These are phyloP conservation scores for Pantherophis alleghaniensis DNA, from an alignment of 2,797 vertebrate genomes.

Conservation along the genomic window DNA sequence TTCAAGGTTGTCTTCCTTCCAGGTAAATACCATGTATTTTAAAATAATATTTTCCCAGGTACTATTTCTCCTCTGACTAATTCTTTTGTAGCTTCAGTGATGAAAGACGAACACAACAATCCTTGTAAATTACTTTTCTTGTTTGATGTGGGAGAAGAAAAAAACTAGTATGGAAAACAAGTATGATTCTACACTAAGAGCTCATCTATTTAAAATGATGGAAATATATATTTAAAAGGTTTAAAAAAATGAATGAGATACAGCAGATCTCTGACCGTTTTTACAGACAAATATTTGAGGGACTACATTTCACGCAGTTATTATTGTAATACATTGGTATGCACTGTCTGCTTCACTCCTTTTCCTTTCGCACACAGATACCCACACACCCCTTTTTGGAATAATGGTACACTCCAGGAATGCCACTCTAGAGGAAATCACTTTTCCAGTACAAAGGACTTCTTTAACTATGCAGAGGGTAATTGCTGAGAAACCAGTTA, in stretches of 20 bases:
- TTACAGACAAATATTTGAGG: not conserved
- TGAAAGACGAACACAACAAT: conserved; percentile 72
- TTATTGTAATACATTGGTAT: not conserved
- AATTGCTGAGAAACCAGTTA: conserved; percentile 22
- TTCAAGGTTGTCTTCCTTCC: conserved; percentile 60
- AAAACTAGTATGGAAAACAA: conserved; percentile 56
- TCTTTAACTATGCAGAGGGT: conserved; percentile 29
- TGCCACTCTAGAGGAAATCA: conserved; percentile 32
- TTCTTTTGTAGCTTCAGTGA: conserved; percentile 48
- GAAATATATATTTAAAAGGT: not conserved
- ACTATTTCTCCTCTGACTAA: conserved; percentile 65
- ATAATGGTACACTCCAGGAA: conserved; percentile 36
- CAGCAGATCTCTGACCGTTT: not conserved
- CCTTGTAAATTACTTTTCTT: conserved; percentile 65
- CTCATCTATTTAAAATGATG: not conserved
- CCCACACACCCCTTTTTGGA: not conserved
- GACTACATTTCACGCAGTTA: not conserved
- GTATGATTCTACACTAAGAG: conserved; percentile 28
- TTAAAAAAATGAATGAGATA: not conserved
- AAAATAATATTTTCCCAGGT: conserved; percentile 4
- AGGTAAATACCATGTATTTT: not conserved
- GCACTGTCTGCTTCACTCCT: not conserved
- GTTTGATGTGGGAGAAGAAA: conserved; percentile 59
- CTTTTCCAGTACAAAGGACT: conserved; percentile 9
- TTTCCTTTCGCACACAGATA: not conserved